Evolutionary conservation across 2,113 vertebrate genomes (phyloP).

Genomic region (Psittacula cyanocephala): DNA sequence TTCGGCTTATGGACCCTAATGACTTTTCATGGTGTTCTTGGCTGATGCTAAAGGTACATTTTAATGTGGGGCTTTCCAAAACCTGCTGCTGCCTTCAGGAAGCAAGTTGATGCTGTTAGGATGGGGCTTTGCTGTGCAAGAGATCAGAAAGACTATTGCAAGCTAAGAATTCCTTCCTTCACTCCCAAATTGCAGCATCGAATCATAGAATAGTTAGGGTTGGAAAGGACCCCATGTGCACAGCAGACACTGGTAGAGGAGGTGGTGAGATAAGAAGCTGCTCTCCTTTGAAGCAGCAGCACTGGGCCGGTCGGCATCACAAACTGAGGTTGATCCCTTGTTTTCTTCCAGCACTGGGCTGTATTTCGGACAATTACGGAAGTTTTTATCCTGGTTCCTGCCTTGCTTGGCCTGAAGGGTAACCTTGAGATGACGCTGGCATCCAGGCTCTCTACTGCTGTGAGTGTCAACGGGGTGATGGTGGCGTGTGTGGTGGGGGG

Average conservation of each 20-base stretch:
- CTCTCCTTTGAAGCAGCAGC: neutral
- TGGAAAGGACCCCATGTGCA: neutral
- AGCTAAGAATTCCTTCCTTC: neutral
- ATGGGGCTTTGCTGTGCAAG: neutral
- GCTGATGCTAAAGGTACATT: neutral
- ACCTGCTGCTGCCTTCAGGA: neutral
- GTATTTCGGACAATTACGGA: slow-evolving; percentile 87
- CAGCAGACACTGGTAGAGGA: neutral
- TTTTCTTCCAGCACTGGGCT: slow-evolving; percentile 84
- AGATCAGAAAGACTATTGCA: neutral
- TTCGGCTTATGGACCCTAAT: neutral
- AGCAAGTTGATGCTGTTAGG: neutral
- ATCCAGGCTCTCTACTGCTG: slow-evolving; percentile 92
- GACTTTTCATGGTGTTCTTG: neutral
- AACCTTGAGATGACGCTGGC: slow-evolving; percentile 97
- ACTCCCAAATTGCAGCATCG: neutral
- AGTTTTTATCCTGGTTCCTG: slow-evolving; percentile 90
- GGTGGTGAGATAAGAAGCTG: neutral
- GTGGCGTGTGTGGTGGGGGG: neutral
- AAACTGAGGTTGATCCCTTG: neutral
- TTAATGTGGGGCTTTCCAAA: neutral
- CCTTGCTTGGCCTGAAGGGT: slow-evolving; percentile 93
- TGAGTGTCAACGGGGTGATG: slow-evolving; percentile 63
- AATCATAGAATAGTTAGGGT: no score
- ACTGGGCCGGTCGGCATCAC: neutral